Base-by-base conservation (phyloP, 1,140 invertebrate species). In the Cylas formicarius region DNA sequence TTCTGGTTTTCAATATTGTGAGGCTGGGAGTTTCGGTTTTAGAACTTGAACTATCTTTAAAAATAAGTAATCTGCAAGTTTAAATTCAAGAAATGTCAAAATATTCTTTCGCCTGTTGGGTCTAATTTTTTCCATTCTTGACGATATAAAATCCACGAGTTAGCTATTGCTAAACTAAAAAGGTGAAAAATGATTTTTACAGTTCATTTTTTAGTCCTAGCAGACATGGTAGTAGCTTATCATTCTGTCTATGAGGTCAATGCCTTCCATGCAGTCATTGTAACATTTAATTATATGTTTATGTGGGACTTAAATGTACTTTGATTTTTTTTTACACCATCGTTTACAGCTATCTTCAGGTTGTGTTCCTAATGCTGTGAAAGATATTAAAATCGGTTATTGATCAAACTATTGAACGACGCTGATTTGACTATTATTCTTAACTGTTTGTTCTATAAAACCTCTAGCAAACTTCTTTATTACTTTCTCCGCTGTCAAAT, bases 251-350 rank as follows among this genome's bases (percentile, higher is more conserved):
- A 38, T 37, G 8, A 48, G 28, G 51, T 69, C 66, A 23, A 69
- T 59, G 13, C 67, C 66, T 7, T 62, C 64, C 65, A 68, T 68
- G 34, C 46, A 58, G 31, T 53, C 48, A 48, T 69, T 70, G 52
- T 69, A 68, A 21, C 53, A 24, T 35, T 56, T 56, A 2, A 68
- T 44, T 21, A 65, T 53, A 26, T 58, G 53, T 36, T 67, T 66
- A 37, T 58, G 37, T 39, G 46, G 17, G 13, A 67, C 48, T 22
- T 53, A 26, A 2, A 67, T 44, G 38, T 64, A 62, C 39, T 56
- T 36, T 34, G 60, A 62, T 7, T 49, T 26, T 44, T 50, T 53
- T 53, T 59, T 63, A 35, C 53, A 55, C 57, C 59, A 62, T 26
- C 60, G 29, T 33, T 43, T 46, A 40, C 55, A 60, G 7, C 39